phyloP scores from a whole-genome alignment of 2,113 vertebrate genomes.

The Odocoileus virginianus region DNA sequence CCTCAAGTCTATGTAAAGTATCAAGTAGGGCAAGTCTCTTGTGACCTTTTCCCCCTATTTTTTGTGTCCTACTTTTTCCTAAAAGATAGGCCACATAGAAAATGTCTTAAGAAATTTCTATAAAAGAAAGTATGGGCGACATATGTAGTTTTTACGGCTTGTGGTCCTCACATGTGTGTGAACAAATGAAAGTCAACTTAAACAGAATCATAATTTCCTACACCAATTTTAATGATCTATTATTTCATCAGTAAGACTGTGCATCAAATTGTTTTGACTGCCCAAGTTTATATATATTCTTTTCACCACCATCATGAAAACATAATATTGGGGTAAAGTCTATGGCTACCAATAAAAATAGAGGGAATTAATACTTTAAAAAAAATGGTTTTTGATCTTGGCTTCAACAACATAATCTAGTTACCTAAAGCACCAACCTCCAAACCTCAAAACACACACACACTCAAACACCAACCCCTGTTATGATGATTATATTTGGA shows the following conservation, averaged over 20 bases:
- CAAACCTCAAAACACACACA: neutral
- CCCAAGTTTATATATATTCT: neutral
- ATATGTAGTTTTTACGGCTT: neutral
- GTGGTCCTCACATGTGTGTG: neutral
- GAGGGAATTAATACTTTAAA: neutral
- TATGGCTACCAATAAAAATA: neutral
- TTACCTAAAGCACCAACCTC: neutral
- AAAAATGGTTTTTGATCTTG: slow-evolving; percentile 29
- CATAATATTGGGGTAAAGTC: neutral
- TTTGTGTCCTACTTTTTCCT: slow-evolving; percentile 27
- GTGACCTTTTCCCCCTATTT: neutral
- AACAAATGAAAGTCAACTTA: neutral
- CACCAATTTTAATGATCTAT: neutral
- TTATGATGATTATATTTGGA: slow-evolving; percentile 8
- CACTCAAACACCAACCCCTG: neutral
- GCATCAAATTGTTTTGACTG: neutral
- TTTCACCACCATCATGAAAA: slow-evolving; percentile 10
- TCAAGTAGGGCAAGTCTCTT: neutral
- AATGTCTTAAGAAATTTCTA: neutral
- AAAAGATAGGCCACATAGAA: neutral
- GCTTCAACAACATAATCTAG: neutral
- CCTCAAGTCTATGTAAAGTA: neutral
- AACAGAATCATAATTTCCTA: neutral
- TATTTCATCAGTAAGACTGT: neutral
- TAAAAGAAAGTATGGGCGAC: neutral